Base-by-base conservation (phyloP, 2,888 invertebrate genomes). In the Sclerodermus sp. region DNA sequence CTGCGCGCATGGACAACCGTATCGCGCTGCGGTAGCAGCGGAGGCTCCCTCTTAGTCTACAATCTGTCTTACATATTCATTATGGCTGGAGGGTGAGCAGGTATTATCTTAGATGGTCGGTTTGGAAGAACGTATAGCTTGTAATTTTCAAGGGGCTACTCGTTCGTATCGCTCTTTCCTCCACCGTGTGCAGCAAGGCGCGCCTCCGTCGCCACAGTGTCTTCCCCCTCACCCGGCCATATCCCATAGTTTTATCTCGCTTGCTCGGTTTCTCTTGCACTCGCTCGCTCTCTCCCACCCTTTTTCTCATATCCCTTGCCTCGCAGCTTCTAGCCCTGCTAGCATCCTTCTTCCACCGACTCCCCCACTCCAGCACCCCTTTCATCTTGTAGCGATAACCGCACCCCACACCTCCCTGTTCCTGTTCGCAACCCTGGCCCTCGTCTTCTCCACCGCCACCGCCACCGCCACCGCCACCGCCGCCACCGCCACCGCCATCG, bases 61-160 rank as follows among this genome's bases (percentile, higher is more conserved):
- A 77, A 77, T 76, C 76, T 75, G 76, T 76, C 77, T 76, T 77
- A 77, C 77, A 77, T 77, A 77, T 77, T 77, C 77, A 77, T 77
- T 77, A 77, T 77, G 70, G 76, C 77, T 74, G 60, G 65, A 70
- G 77, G 76, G 73, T 68, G 71, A 75, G 68, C 73, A 62, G 73
- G 76, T 75, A 77, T 77, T 77, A 77, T 77, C 76, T 76, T 71
- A 75, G 76, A 76, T 74, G 72, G 74, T 74, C 69, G 73, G 72
- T 76, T 75, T 74, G 70, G 66, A 70, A 71, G 73, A 71, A 69
- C 73, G 73, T 72, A 73, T 70, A 74, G 74, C 76, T 77, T 76
- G 75, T 76, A 77, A 77, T 77, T 77, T 77, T 73, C 73, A 75
- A 69, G 68, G 64, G 68, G 67, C 68, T 68, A 23, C 23, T 58